These are phyloP conservation scores for Melolontha melolontha DNA, from an alignment of 2,888 invertebrate species.

Conservation along the genomic window DNA sequence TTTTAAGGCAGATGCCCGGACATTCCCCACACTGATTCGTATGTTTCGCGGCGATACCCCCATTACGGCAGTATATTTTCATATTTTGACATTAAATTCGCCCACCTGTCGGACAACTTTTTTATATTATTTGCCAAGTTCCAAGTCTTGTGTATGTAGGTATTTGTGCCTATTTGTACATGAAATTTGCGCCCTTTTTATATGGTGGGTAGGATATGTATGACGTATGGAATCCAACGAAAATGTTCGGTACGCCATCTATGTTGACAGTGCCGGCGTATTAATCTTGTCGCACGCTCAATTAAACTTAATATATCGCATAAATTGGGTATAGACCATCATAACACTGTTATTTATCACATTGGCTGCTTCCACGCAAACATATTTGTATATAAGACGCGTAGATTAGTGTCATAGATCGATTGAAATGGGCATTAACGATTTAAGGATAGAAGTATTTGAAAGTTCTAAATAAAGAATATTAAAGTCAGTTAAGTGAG, in stretches of 20 bases:
- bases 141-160: too few relatives aligned
- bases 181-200: not conserved
- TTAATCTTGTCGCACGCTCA: slow-evolving; percentile 64
- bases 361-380: slow-evolving; percentile 20
- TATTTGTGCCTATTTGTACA: too few relatives aligned
- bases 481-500: too few relatives aligned
- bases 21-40: slow-evolving; percentile 25
- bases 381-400: slow-evolving; percentile 17
- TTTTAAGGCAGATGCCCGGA: not conserved
- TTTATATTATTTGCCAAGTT: not conserved
- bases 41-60: slow-evolving; percentile 15
- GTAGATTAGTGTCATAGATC: slow-evolving; percentile 23
- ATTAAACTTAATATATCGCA: slow-evolving; percentile 64
- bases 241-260: slow-evolving; percentile 8
- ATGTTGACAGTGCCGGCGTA: slow-evolving; percentile 54
- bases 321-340: slow-evolving; percentile 63
- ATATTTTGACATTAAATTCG: slow-evolving; percentile 43
- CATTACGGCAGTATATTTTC: slow-evolving; percentile 14
- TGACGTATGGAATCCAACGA: not conserved
- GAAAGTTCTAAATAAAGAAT: not conserved
- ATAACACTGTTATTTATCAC: slow-evolving; percentile 46
- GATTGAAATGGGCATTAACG: not conserved
- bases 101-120: slow-evolving; percentile 42
- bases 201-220: slow-evolving; percentile 1
- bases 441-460: not conserved